Base-by-base conservation (phyloP, 1,140 invertebrate genomes). In the Antheraea pernyi region DNA sequence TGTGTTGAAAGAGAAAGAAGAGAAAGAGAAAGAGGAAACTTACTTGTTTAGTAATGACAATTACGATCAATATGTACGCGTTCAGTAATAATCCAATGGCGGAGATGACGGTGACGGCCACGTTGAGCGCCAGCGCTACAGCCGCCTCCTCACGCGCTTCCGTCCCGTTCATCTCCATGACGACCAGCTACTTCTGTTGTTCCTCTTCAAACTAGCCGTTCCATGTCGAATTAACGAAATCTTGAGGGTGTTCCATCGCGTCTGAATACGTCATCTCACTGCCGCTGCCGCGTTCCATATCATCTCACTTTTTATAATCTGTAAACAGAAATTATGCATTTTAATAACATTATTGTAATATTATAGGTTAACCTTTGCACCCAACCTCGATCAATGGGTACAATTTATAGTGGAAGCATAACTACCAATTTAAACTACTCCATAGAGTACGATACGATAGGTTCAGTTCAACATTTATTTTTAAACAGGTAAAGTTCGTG, bases 51-150 rank as follows among this genome's bases (percentile, higher is more conserved):
- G 91, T 93, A 48, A 93, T 83, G 53, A 92, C 82, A 60, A 94
- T 94, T 77, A 95, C 87, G 75, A 94, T 86, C 6, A 94, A 82
- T 79, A 94, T 93, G 75, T 94, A 95, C 65, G 87, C 92, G 80
- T 95, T 95, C 73, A 95, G 91, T 68, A 95, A 84, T 71, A 95
- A 90, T 75, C 94, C 94, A 72, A 94, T 82, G 75, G 93, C 89
- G 78, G 94, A 94, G 81, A 94, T 92, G 77, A 94, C 90, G 86
- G 94, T 91, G 79, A 94, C 87, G 82, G 93, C 89, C 64, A 94
- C 89, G 86, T 89, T 93, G 72, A 94, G 92, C 84, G 92, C 92
- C 89, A 94, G 93, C 88, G 91, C 88, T 88, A 93, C 91, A 88
- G 84, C 83, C 66, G 75, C 83, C 67, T 89, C 84, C 78, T 88